These are phyloP conservation scores for Copidosoma floridanum DNA, from an alignment of 1,140 invertebrate species.

Conservation along the genomic window DNA sequence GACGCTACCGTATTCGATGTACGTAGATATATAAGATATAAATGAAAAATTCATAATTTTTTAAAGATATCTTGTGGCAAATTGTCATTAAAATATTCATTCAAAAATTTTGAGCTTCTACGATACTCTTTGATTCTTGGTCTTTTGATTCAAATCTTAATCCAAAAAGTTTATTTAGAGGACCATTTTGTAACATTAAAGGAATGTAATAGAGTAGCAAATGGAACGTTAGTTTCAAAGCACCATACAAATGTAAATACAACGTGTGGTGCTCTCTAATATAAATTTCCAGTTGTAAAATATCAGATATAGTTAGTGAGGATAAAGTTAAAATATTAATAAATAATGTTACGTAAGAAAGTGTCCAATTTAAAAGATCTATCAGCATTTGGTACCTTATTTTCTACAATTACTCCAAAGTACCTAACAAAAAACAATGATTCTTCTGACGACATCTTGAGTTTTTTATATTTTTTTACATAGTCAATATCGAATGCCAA, in stretches of 20 bases:
- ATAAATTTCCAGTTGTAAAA: too few relatives aligned
- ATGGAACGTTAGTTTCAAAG: constrained; percentile 6
- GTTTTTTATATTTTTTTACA: not conserved
- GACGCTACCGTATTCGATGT: not conserved
- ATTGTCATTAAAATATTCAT: not conserved
- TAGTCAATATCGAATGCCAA: not conserved
- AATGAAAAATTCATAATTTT: too few relatives aligned
- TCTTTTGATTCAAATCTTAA: too few relatives aligned
- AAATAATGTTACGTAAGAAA: constrained; percentile 25
- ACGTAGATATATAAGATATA: not conserved
- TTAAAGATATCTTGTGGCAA: too few relatives aligned
- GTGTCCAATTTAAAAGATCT: constrained; percentile 27
- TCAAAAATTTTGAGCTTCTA: constrained; percentile 6
- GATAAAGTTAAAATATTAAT: too few relatives aligned
- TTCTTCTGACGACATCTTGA: not conserved
- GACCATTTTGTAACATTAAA: too few relatives aligned
- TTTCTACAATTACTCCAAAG: not conserved
- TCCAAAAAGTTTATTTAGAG: too few relatives aligned
- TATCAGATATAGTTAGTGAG: too few relatives aligned
- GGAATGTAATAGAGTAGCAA: constrained; percentile 3
- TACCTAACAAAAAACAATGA: not conserved
- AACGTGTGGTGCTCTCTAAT: constrained; percentile 8
- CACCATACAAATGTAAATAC: too few relatives aligned
- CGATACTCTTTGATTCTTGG: not conserved
- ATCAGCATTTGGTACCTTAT: too few relatives aligned